These are phyloP conservation scores for Anoplolepis gracilipes DNA, from an alignment of 1,140 invertebrate species.

Conservation along the genomic window DNA sequence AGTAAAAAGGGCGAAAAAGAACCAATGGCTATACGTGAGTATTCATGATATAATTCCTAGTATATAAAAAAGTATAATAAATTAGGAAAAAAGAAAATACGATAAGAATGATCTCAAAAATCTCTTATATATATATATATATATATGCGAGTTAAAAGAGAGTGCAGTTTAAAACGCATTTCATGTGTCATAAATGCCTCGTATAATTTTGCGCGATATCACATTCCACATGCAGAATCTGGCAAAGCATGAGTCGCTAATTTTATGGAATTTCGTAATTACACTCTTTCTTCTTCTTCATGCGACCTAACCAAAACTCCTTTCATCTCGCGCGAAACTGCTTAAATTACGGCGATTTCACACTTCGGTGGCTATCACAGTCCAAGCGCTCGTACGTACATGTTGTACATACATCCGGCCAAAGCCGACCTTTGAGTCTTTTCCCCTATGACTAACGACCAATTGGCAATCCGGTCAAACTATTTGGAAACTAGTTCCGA, in stretches of 20 bases:
- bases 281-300: conserved; percentile 33
- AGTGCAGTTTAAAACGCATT: background rate
- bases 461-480: conserved; percentile 63
- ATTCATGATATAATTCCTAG: no score
- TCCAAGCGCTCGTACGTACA: conserved; percentile 32
- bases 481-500: conserved; percentile 68
- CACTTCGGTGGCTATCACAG: conserved; percentile 51
- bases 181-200: background rate
- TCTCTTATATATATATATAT: background rate
- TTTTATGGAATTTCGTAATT: conserved; percentile 64
- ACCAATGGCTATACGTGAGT: no score
- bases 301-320: background rate
- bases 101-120: background rate
- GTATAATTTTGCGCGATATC: background rate
- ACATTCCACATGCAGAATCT: background rate
- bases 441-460: conserved; percentile 47
- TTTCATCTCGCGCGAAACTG: conserved; percentile 58
- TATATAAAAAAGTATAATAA: no score
- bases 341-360: conserved; percentile 66
- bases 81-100: background rate
- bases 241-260: conserved; percentile 42
- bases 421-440: conserved; percentile 62
- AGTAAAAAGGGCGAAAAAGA: no score
- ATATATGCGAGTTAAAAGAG: background rate
- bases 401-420: conserved; percentile 32